Evolutionary conservation across 2,888 invertebrate species (phyloP), one percentile per base, ranked within the genome.

Genomic region (Chalcis sispes): DNA sequence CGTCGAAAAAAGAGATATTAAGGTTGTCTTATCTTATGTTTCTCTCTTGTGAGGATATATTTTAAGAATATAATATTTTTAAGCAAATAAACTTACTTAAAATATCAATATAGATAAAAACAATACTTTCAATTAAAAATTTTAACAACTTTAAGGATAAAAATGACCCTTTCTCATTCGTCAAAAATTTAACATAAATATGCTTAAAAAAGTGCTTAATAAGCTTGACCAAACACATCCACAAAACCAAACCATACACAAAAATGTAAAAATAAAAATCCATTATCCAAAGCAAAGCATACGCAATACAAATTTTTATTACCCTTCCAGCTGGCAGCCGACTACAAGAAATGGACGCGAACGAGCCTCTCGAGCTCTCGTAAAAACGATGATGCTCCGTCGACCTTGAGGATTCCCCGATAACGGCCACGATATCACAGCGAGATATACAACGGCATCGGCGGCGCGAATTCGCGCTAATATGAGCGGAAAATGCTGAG

Each of bases 321-420:
- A 25, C 46, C 58, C 46, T 27, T 65, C 59, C 46, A 58, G 58
- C 36, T 32, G 18, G 58, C 32, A 58, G 36, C 1, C 50, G 58
- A 8, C 32, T 1, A n/a, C 2, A 18, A 18, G 36, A 18, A 18
- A 58, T 58, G 58, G 18, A 5, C 10, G 10, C 15, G 54, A 36
- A 20, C 40, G 42, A 25, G 64, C 20, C 20, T 3, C 32, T n/a
- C n/a, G n/a, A n/a, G n/a, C n/a, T 48, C 52, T 36, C 18, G 2
- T 52, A 36, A 13, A 13, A n/a, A n/a, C n/a, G n/a, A 65, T 65
- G 65, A 52, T 25, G 52, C 36, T 40, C 15, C 10, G 10, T 2
- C 23, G 40, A 52, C 15, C 40, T 52, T 52, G 40, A 52, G 42
- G 27, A 23, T 10, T 23, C 23, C 7, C 4, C 23, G 52, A 10